phyloP scores from a whole-genome alignment of 2,113 vertebrate species.

The Megalops atlanticus region DNA sequence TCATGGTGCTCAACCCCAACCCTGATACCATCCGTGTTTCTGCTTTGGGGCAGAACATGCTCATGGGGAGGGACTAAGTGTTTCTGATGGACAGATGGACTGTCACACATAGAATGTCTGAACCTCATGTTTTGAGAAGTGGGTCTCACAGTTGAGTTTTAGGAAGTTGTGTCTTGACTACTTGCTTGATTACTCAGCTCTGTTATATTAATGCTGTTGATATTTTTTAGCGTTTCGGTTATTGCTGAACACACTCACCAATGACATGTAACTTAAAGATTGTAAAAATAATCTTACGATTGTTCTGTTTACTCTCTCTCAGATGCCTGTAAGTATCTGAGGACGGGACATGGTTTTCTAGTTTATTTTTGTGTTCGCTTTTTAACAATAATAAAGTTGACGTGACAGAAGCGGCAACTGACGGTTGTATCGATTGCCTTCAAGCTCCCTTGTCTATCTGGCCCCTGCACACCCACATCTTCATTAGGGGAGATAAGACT shows the following conservation, averaged over 20 bases:
- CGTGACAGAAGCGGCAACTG: neutral
- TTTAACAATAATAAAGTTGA: slow-evolving; percentile 24
- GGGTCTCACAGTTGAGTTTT: neutral
- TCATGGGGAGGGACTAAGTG: neutral
- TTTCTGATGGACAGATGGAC: neutral
- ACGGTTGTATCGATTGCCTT: neutral
- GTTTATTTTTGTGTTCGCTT: slow-evolving; percentile 11
- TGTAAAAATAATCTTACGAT: neutral
- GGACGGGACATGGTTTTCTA: neutral
- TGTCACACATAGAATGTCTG: neutral
- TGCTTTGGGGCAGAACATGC: neutral
- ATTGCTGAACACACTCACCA: neutral
- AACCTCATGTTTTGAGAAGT: neutral
- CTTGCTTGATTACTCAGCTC: neutral
- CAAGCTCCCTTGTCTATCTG: neutral
- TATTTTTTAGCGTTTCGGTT: slow-evolving; percentile 12
- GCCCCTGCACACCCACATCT: neutral
- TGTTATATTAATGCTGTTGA: neutral
- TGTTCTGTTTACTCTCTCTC: slow-evolving; percentile 1
- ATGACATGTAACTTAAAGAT: slow-evolving; percentile 5
- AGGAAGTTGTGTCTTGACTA: neutral
- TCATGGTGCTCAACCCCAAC: neutral
- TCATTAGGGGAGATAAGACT: neutral
- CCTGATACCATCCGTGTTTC: neutral
- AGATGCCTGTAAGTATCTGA: neutral